A percentile compares a stretch with the other conserved stretches of the same genome.
phyloP scores from a whole-genome alignment of 2,888 invertebrate species.

The Tridacna crocea region DNA sequence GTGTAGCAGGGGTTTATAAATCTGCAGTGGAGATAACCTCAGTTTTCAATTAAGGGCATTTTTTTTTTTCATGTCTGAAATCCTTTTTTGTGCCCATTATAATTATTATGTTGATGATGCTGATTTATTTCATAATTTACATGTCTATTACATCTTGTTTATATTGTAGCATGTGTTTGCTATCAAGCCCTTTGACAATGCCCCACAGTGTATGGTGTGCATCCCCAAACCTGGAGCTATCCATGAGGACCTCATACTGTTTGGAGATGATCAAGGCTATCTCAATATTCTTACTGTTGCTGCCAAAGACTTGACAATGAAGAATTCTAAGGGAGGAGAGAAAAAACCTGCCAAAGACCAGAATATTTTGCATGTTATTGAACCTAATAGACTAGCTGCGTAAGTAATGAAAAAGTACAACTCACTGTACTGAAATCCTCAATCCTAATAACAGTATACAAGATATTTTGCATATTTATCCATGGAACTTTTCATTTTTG shows the following conservation, averaged over 20 bases:
- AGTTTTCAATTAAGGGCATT: too few relatives aligned
- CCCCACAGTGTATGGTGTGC: conserved; percentile 80
- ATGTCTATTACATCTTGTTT: neutral
- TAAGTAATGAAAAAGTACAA: conserved; percentile 60
- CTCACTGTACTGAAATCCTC: too few relatives aligned
- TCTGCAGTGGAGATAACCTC: too few relatives aligned
- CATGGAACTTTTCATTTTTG: too few relatives aligned
- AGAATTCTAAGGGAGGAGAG: conserved; percentile 77
- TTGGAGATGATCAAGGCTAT: conserved; percentile 83
- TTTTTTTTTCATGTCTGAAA: too few relatives aligned
- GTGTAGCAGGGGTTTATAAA: too few relatives aligned
- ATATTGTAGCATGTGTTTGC: conserved; percentile 77
- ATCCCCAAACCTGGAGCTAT: conserved; percentile 69
- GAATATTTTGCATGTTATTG: conserved; percentile 70
- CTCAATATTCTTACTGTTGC: conserved; percentile 79
- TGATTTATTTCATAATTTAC: too few relatives aligned
- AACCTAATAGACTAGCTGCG: conserved; percentile 79
- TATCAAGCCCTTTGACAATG: conserved; percentile 82
- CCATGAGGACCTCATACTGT: conserved; percentile 79
- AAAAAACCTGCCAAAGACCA: conserved; percentile 67
- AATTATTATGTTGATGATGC: too few relatives aligned
- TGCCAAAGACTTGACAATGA: conserved; percentile 80
- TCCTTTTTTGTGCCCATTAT: too few relatives aligned
- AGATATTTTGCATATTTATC: too few relatives aligned
- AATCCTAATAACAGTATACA: too few relatives aligned